Evolutionary conservation across 2,113 vertebrate genomes (phyloP), one percentile per base, ranked within the genome.

Genomic region (Illadopsis cleaveri): DNA sequence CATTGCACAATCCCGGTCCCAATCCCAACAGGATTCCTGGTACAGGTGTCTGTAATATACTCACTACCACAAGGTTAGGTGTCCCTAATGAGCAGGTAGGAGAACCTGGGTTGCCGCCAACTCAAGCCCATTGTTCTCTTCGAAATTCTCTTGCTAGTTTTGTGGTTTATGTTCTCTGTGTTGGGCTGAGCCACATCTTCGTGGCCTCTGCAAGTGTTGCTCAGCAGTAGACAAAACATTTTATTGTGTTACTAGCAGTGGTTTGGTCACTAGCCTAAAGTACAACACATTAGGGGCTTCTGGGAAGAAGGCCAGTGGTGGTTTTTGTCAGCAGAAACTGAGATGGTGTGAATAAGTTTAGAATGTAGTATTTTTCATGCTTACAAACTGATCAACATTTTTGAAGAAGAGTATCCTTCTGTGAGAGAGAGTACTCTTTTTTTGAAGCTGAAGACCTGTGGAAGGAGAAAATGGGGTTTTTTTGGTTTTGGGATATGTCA

Each of bases 101-200:
- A 61, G 50, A 48, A 50, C 4, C 1, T 38, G 28, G 12, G 15
- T 44, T 91, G 44, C 70, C 91, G 22, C 54, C 60, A 87, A 11
- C n/a, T 54, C 27, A 31, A 70, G 30, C 15, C 15, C 3, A 2
- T 40, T 78, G 30, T 16, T 94, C 11, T 78, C 33, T 45, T 86
- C 0, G 0, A 27, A 70, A 44, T n/a, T 61, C 15, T 56, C 40
- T 27, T 64, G 18, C 18, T 68, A 15, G 7, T 77, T 62, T 16
- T 47, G 30, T 57, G 20, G 9, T 82, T 86, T 47, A 8, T 72
- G 14, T 72, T 27, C 20, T 61, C 15, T 50, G 0, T 47, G 37
- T 82, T 77, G 51, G 30, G 25, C 53, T 86, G 22, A 82, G 23
- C 42, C 15, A 27, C 14, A 9, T 72, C 28, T n/a, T 72, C 0